Base-by-base conservation (phyloP, 2,113 vertebrate genomes). In the Mixornis gularis region DNA sequence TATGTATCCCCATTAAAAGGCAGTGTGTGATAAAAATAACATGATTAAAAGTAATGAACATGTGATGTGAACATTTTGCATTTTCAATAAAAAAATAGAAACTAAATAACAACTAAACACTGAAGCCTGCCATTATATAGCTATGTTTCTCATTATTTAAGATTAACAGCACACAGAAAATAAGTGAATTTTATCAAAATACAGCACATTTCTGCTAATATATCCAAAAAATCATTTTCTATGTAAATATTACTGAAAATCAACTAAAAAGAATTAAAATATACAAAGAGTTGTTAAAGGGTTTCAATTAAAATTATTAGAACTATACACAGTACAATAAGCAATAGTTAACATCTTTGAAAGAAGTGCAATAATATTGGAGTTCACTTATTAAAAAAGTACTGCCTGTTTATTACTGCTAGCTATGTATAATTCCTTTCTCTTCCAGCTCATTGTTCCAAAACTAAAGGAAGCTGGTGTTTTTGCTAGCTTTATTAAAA, bases 221-320 rank as follows among this genome's bases (percentile, higher is more conserved):
- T 96, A 96, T 96, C 80, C 81, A 97, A 98, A 97, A 97, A 98
- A 97, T 97, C 89, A 97, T 96, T 97, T 98, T 78, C 97, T 98
- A 98, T 97, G 97, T 96, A 97, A 98, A 97, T 97, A 96, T 95
- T 97, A 97, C 93, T 91, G 92, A 97, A 98, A 97, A 96, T 95
- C 87, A 97, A 97, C 97, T 96, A 96, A 97, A 97, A 97, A 97
- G 91, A 97, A 95, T 97, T 97, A 97, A 96, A 97, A 97, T 97
- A 97, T 98, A 98, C 96, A 98, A 95, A 98, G 97, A 98, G 97
- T 97, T 97, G 95, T 96, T 98, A 98, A 98, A 98, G 97, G 98
- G 97, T 98, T 98, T 98, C 97, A 97, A 94, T 97, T 96, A 97
- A 96, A 96, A 97, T 96, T 96, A 97, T 97, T 97, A 97, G 95